Evolutionary conservation across 2,797 vertebrate genomes (phyloP), one percentile per base, ranked within the genome.

Genomic region (Anguilla obscura): DNA sequence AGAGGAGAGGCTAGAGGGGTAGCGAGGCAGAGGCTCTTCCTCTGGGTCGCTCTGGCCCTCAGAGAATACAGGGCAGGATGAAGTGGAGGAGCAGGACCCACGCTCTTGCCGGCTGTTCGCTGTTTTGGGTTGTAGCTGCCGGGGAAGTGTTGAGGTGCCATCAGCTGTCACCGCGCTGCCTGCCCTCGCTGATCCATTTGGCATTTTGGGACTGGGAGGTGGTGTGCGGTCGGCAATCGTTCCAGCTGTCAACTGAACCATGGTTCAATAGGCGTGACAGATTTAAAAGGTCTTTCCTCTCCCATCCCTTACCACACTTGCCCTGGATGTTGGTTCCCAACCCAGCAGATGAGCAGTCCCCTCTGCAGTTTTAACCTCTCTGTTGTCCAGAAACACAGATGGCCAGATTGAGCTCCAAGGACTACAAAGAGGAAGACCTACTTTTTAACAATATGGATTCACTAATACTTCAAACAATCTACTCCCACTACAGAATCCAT

Each of bases 11-110:
- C 91, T 92, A n/a, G 86, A 87, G 16, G 86, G 93, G 9, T 92
- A 93, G 8, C 91, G 90, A 24, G 91, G 86, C 0, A 86, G 91
- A 56, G 89, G 91, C 0, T 95, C 92, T 50, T 95, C 92, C 83
- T 95, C 94, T 1, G 91, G 92, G 88, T 96, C 94, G 33, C 94
- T 95, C 88, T 94, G 93, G 3, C 89, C 80, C 89, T 91, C 93
- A 52, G 95, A 95, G 87, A 96, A 96, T 18, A 95, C 91, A 0
- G 95, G 95, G 86, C 95, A 96, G 56, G 95, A 96, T 0, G 93
- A 94, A 0, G 93, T 94, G 21, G 95, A 96, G 66, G 95, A 96
- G 86, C 93, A 94, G 48, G 95, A 96, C 52, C 93, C 93, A 0
- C 93, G 93, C 66, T 95, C 93, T 90, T 96, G 94, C 3, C 92